These are phyloP conservation scores for Cheirogaleus medius DNA, from an alignment of 2,113 vertebrate species.

Conservation along the genomic window DNA sequence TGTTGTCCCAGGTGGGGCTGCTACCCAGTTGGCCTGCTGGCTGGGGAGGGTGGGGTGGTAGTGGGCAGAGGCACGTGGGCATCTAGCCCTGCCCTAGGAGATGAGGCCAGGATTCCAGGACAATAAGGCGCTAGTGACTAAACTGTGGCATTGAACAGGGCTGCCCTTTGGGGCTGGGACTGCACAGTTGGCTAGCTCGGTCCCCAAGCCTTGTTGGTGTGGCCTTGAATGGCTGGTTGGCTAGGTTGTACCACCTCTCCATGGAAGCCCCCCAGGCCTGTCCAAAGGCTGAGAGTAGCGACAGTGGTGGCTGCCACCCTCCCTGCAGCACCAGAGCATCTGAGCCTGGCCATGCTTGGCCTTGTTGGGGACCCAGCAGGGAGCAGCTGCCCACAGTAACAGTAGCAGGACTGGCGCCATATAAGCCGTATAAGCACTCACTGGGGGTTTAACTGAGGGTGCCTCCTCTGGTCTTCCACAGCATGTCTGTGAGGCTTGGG, in stretches of 20 bases:
- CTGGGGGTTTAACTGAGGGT: neutral
- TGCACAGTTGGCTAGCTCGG: neutral
- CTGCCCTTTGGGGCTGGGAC: neutral
- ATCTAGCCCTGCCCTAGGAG: neutral
- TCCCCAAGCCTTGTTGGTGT: neutral
- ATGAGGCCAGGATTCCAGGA: neutral
- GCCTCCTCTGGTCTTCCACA: neutral
- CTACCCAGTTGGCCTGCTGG: neutral
- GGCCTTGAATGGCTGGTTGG: neutral
- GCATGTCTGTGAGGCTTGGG: neutral
- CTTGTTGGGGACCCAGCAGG: neutral
- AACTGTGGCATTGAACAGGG: neutral
- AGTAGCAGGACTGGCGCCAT: neutral
- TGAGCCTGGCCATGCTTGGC: neutral
- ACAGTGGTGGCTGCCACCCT: neutral
- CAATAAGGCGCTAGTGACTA: neutral
- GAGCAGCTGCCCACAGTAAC: neutral
- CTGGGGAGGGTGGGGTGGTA: neutral
- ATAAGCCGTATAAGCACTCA: neutral
- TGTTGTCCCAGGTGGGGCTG: neutral
- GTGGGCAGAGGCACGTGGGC: neutral
- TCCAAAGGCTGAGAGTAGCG: rapidly evolving
- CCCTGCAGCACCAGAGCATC: neutral
- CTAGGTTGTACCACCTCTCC: neutral
- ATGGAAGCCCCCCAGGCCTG: neutral